phyloP scores from a whole-genome alignment of 2,113 vertebrate genomes.

The Ptychochromis oligacanthus region DNA sequence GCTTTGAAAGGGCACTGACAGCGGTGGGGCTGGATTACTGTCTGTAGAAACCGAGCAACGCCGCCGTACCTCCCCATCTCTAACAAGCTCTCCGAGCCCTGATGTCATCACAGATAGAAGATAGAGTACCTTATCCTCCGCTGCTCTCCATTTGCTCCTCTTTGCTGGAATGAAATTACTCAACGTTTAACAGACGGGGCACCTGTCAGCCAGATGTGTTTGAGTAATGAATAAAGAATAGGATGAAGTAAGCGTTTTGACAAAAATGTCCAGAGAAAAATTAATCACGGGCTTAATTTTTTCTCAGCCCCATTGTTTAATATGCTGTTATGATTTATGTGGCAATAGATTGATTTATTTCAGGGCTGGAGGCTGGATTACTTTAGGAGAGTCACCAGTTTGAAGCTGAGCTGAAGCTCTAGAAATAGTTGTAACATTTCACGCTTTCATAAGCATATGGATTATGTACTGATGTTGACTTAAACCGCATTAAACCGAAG shows the following conservation, averaged over 20 bases:
- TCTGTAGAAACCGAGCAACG: conserved; percentile 58
- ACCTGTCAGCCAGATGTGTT: conserved; percentile 89
- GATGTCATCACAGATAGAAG: conserved; percentile 81
- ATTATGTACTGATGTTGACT: conserved; percentile 40
- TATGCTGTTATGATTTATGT: conserved; percentile 74
- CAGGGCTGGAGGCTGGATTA: conserved; percentile 29
- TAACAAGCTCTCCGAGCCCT: conserved; percentile 71
- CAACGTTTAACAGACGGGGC: conserved; percentile 78
- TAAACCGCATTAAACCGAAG: conserved; percentile 4
- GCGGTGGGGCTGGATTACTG: conserved; percentile 65
- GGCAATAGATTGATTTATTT: conserved; percentile 51
- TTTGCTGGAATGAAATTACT: conserved; percentile 81
- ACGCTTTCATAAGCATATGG: conserved; percentile 38
- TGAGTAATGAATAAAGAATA: conserved; percentile 87
- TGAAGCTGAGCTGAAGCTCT: conserved; percentile 9
- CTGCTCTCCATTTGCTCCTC: conserved; percentile 71
- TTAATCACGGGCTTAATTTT: conserved; percentile 86
- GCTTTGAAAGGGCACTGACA: conserved; percentile 75
- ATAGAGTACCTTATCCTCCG: conserved; percentile 71
- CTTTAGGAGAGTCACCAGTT: conserved; percentile 6
- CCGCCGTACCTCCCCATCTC: conserved; percentile 60
- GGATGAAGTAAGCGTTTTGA: conserved; percentile 90
- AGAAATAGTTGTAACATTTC: conserved; percentile 37
- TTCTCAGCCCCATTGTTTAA: conserved; percentile 77
- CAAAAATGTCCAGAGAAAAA: conserved; percentile 85